phyloP scores from a whole-genome alignment of 2,888 invertebrate species.

The Opisthograptis luteolata region DNA sequence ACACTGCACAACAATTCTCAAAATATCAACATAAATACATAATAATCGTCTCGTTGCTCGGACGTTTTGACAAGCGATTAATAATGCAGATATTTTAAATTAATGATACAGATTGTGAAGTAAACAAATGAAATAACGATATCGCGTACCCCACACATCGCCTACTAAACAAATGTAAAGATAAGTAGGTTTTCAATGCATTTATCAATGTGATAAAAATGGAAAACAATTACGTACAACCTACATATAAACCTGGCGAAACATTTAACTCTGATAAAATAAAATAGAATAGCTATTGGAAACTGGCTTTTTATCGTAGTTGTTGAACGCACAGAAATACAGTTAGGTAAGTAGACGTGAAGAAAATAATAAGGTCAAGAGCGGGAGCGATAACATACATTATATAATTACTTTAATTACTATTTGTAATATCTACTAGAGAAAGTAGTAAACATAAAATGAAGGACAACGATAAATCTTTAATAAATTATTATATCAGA shows the following conservation, averaged over 20 bases:
- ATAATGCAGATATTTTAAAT: slow-evolving; percentile 21
- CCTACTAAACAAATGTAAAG: slow-evolving; percentile 20
- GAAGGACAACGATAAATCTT: neutral
- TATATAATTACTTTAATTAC: slow-evolving; percentile 13
- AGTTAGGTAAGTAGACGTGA: slow-evolving; percentile 51
- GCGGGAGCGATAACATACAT: slow-evolving; percentile 34
- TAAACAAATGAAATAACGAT: slow-evolving; percentile 23
- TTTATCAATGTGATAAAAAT: slow-evolving; percentile 33
- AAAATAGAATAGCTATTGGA: slow-evolving; percentile 41
- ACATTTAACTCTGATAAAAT: slow-evolving; percentile 43
- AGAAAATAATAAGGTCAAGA: slow-evolving; percentile 33
- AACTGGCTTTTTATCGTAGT: slow-evolving; percentile 47
- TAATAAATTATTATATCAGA: slow-evolving; percentile 3
- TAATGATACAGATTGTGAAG: slow-evolving; percentile 17
- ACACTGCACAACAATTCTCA: neutral
- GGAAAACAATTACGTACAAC: slow-evolving; percentile 31
- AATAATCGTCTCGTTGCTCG: slow-evolving; percentile 8
- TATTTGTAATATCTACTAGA: neutral
- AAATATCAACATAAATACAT: slow-evolving; percentile 8
- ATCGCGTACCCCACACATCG: slow-evolving; percentile 35
- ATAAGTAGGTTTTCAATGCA: slow-evolving; percentile 18
- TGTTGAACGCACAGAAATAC: slow-evolving; percentile 53
- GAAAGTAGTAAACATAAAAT: slow-evolving; percentile 6
- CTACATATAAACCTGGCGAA: slow-evolving; percentile 30
- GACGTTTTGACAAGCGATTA: slow-evolving; percentile 20